These are phyloP conservation scores for Aporrectodea caliginosa DNA, from an alignment of 1,140 invertebrate genomes.

Conservation along the genomic window DNA sequence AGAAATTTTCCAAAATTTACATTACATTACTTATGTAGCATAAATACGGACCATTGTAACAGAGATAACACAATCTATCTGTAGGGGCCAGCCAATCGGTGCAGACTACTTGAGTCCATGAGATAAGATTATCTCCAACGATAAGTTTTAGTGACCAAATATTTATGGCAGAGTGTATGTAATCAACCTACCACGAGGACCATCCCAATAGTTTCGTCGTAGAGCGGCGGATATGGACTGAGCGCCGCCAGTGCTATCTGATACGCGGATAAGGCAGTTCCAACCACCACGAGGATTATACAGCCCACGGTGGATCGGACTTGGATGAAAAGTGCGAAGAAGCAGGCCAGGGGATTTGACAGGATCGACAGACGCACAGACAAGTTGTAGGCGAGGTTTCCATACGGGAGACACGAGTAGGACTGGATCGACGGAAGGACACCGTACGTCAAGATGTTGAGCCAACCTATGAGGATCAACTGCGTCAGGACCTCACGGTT, in stretches of 20 bases:
- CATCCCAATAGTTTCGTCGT: conserved; percentile 61
- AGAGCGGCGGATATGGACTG: conserved; percentile 71
- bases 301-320: conserved; percentile 62
- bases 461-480: conserved; percentile 42
- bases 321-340: conserved; percentile 71
- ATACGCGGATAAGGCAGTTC: conserved; percentile 62
- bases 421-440: conserved; percentile 78
- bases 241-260: conserved; percentile 67
- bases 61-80: too few species aligned
- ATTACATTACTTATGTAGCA: too few species aligned
- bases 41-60: too few species aligned
- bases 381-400: conserved; percentile 71
- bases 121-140: too few species aligned
- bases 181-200: conserved; percentile 71
- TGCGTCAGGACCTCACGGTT: neutral
- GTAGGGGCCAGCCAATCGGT: too few species aligned
- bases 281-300: conserved; percentile 58
- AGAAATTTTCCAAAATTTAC: too few species aligned
- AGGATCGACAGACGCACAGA: conserved; percentile 75
- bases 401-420: conserved; percentile 83
- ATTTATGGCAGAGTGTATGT: too few species aligned
- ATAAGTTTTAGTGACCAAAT: too few species aligned
- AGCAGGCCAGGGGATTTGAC: conserved; percentile 77
- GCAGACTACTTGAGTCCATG: too few species aligned
- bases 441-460: conserved; percentile 60